phyloP scores from a whole-genome alignment of 2,888 invertebrate species.

The Ernsta delagoae region DNA sequence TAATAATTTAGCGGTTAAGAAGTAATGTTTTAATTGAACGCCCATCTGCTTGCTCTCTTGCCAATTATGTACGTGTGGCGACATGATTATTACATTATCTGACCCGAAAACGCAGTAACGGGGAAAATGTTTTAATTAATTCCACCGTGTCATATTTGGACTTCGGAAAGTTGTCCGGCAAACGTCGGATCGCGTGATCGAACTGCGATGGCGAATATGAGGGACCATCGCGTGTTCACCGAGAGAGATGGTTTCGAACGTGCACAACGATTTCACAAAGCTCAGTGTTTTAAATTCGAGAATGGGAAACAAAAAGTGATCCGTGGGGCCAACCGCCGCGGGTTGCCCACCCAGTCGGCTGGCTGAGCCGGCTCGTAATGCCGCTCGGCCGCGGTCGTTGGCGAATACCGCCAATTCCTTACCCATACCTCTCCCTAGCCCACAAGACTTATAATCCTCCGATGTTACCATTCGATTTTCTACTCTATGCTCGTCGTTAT shows the following conservation, averaged over 20 bases:
- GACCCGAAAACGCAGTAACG: conserved; percentile 39
- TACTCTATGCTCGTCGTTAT: conserved; percentile 50
- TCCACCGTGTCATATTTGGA: conserved; percentile 23
- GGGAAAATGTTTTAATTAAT: conserved; percentile 44
- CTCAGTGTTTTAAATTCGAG: conserved; percentile 66
- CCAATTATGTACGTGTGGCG: conserved; percentile 62
- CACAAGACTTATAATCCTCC: conserved; percentile 62
- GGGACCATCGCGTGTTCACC: conserved; percentile 53
- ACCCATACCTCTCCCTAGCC: conserved; percentile 61
- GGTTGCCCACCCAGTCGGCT: conserved; percentile 77
- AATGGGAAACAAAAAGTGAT: conserved; percentile 69
- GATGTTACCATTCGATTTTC: conserved; percentile 45
- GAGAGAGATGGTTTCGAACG: conserved; percentile 49
- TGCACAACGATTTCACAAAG: conserved; percentile 59
- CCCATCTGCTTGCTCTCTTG: conserved; percentile 64
- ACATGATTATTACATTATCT: conserved; percentile 71
- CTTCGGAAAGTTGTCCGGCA: conserved; percentile 35
- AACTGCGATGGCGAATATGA: conserved; percentile 49
- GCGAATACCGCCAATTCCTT: conserved; percentile 84
- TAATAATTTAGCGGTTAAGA: conserved; percentile 73
- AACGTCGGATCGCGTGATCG: conserved; percentile 51
- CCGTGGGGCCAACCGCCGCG: conserved; percentile 64
- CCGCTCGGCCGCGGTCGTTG: conserved; percentile 72
- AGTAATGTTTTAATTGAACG: conserved; percentile 82
- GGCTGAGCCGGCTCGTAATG: conserved; percentile 64